phyloP scores from a whole-genome alignment of 1,140 invertebrate species.

The Sitophilus oryzae region DNA sequence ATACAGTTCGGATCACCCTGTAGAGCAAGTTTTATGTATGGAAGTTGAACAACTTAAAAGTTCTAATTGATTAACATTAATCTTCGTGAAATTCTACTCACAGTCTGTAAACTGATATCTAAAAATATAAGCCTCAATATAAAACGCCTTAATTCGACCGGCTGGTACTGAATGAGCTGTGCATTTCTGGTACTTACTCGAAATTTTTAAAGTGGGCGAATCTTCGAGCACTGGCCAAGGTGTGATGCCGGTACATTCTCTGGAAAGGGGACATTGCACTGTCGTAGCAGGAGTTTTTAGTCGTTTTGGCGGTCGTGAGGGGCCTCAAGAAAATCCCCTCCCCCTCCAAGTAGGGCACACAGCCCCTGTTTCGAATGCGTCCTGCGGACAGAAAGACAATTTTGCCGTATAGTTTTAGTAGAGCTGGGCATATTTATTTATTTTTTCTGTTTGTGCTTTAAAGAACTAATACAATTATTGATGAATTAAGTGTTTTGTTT shows the following conservation, averaged over 20 bases:
- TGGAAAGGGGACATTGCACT: constrained; percentile 41
- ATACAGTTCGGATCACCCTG: too few relatives aligned
- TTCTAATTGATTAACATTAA: too few relatives aligned
- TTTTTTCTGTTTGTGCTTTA: too few relatives aligned
- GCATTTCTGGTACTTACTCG: constrained; percentile 29
- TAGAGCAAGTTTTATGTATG: too few relatives aligned
- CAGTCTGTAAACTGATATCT: too few relatives aligned
- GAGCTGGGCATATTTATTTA: background rate
- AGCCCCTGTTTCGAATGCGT: constrained; percentile 46
- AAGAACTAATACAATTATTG: too few relatives aligned
- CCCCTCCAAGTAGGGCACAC: constrained; percentile 49
- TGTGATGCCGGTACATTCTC: constrained; percentile 57
- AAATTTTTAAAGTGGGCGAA: constrained; percentile 46
- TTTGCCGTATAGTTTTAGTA: background rate
- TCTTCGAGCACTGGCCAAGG: constrained; percentile 51
- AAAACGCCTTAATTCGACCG: too few relatives aligned
- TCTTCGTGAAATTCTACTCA: too few relatives aligned
- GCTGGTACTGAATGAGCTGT: too few relatives aligned
- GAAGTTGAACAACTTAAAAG: too few relatives aligned
- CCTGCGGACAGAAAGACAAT: constrained; percentile 1
- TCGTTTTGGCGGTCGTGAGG: constrained; percentile 33
- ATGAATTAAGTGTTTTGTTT: too few relatives aligned
- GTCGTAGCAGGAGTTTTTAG: constrained; percentile 39
- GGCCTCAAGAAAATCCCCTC: constrained; percentile 53
- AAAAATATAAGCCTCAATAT: too few relatives aligned